Evolutionary conservation across 92 coral and sea anemone genomes (phyloP), one percentile per base, ranked within the genome.

Genomic region (Siderastrea siderea): DNA sequence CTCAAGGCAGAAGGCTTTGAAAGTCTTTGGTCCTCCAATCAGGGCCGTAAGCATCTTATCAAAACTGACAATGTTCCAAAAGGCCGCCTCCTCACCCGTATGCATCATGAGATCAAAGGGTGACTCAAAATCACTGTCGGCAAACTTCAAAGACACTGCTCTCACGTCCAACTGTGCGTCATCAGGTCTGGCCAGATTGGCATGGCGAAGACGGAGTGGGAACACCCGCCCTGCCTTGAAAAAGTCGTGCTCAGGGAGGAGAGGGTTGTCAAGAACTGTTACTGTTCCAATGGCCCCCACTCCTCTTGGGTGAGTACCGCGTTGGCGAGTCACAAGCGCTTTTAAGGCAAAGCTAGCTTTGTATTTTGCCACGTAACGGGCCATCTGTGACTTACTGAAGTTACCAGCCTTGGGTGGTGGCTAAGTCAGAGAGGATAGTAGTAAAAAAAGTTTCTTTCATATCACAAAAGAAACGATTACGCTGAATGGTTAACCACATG

Each of bases 231-330:
- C 96, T 12, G 93, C 75, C 45, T 70, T 68, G 73, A 96, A 96
- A 74, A 96, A 92, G 19, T 94, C 96, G 71, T 94, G 95, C 17
- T 90, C 93, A 6, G 99, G 99, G 86, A 95, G 94, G 74, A 82
- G 81, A 70, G 97, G 98, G 76, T 90, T 68, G 71, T 82, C 70
- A 17, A 94, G 93, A 46, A 95, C 86, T 55, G 84, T 85, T 38
- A 84, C 90, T 1, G 88, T 86, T 2, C 98, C 98, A 46, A 84
- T 72, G 1, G 92, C 96, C 2, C 95, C 98, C 8, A 90, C 91
- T 2, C 96, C 95, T 67, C 71, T 70, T 1, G 94, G 55, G 72
- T 95, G 99, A 16, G 96, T 95, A 14, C 94, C 92, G 13, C 97
- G 93, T 68, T 87, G 78, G 51, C 87, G 93, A 26, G 77, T 71